These are phyloP conservation scores for Sebastes cheni DNA, from an alignment of 2,797 vertebrate genomes.

Conservation along the genomic window DNA sequence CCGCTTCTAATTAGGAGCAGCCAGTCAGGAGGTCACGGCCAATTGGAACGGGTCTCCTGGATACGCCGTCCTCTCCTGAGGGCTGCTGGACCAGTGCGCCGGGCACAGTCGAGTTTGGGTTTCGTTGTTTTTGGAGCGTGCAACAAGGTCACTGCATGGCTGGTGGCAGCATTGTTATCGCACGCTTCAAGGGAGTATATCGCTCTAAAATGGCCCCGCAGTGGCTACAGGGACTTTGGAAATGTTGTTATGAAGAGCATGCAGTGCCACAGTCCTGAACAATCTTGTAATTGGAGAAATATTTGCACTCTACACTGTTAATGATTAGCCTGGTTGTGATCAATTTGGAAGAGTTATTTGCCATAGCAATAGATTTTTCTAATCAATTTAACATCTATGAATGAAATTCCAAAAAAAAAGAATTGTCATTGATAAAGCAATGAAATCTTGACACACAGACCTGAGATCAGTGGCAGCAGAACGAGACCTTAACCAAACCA, in stretches of 20 bases:
- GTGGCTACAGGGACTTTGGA: background rate
- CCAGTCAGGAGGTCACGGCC: constrained; percentile 73
- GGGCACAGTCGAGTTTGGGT: constrained; percentile 26
- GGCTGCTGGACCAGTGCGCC: constrained; percentile 18
- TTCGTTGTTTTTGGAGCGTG: constrained; percentile 50
- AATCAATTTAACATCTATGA: background rate
- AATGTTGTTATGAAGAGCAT: background rate
- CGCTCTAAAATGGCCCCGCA: background rate
- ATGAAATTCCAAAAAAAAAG: background rate
- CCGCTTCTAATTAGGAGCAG: constrained; percentile 75
- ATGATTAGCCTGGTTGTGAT: background rate
- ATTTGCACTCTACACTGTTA: background rate
- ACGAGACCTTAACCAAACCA: background rate
- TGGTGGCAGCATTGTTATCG: constrained; percentile 17
- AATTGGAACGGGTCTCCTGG: constrained; percentile 59
- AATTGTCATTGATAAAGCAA: background rate
- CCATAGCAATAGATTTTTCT: background rate
- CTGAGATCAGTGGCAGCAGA: background rate
- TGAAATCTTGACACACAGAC: background rate
- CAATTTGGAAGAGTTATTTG: background rate
- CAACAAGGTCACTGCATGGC: constrained; percentile 30
- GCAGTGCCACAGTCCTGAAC: background rate
- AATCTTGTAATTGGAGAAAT: background rate
- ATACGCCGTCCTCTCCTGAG: constrained; percentile 47
- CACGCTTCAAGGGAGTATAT: background rate